These are phyloP conservation scores for Apodemia zela DNA, from an alignment of 2,888 invertebrate genomes.

Conservation along the genomic window DNA sequence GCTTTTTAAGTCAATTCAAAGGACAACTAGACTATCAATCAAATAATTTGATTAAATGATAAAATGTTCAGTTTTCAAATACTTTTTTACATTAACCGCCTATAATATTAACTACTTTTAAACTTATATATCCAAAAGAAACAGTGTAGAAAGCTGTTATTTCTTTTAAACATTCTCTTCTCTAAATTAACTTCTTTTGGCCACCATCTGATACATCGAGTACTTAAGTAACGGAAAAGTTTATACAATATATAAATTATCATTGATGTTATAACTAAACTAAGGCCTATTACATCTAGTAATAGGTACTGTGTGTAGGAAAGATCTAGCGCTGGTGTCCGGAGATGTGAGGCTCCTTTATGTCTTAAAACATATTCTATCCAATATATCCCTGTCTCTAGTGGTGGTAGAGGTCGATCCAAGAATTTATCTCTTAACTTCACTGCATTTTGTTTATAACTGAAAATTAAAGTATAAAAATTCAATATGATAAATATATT, in stretches of 20 bases:
- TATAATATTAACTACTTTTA: constrained; percentile 54
- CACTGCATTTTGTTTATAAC: constrained; percentile 74
- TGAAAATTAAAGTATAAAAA: constrained; percentile 42
- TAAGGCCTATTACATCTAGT: constrained; percentile 59
- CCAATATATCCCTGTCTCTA: constrained; percentile 83
- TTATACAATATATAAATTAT: constrained; percentile 57
- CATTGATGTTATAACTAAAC: constrained; percentile 47
- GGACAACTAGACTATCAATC: too few relatives aligned
- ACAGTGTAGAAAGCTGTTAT: constrained; percentile 56
- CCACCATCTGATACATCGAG: constrained; percentile 66
- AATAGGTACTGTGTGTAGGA: constrained; percentile 66
- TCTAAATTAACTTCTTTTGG: constrained; percentile 58
- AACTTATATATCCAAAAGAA: constrained; percentile 65
- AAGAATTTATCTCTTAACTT: constrained; percentile 72
- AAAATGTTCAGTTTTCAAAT: neutral
- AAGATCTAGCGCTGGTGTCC: constrained; percentile 73
- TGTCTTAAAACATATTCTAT: constrained; percentile 82
- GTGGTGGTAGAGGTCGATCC: constrained; percentile 78
- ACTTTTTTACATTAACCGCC: constrained; percentile 21
- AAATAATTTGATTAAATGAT: too few relatives aligned
- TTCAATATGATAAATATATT: too few relatives aligned
- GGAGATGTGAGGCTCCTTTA: constrained; percentile 73
- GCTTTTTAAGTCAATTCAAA: too few relatives aligned
- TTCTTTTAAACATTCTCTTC: constrained; percentile 57
- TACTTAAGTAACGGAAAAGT: constrained; percentile 63